Base-by-base conservation (phyloP, 2,888 invertebrate genomes). In the Stictocephala bisonia region DNA sequence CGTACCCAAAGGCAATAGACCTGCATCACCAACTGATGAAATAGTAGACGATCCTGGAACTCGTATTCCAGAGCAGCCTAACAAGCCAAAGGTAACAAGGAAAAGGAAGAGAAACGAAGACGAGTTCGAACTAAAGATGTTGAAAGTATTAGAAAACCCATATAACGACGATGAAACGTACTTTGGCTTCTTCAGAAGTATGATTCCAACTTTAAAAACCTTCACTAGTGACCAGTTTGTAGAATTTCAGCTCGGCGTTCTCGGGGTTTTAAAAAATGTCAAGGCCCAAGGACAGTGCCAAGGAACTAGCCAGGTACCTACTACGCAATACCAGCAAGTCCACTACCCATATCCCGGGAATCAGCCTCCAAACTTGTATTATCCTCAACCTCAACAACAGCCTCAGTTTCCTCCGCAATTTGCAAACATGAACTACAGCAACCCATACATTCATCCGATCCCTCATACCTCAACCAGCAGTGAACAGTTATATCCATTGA, bases 181-280 rank as follows among this genome's bases (percentile, higher is more conserved):
- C 56, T 26, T 72, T 24, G 67, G 53, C 15, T 72, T 72, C 41
- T 72, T 56, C 53, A 68, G 44, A 41, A 56, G 67, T 41, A 56
- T 72, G 53, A 24, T 73, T 31, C 73, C 73, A 68, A 68, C 58
- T 18, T 31, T 73, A 13, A 67, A 73, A 56, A 68, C 68, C 18
- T 72, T 72, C 22, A 73, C 73, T 18, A 56, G 31, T 56, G 73
- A 73, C 51, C 56, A 73, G 58, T 67, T 68, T 1, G 9, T 73
- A 13, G 58, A 68, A 7, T 72, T 72, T 9, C 72, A 72, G 72
- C 27, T 68, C 13, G 67, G 67, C 22, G 44, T 68, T 50, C 66
- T 72, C 15, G 41, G 66, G 20, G 66, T 66, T 41, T 66, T 66
- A 22, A 66, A 66, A 41, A 66, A 40, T 41, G 66, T 66, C 22